Percentiles rank a stretch among this genome's conserved stretches.
phyloP scores from a whole-genome alignment of 2,888 invertebrate species.

The Mactromeris polynyma region DNA sequence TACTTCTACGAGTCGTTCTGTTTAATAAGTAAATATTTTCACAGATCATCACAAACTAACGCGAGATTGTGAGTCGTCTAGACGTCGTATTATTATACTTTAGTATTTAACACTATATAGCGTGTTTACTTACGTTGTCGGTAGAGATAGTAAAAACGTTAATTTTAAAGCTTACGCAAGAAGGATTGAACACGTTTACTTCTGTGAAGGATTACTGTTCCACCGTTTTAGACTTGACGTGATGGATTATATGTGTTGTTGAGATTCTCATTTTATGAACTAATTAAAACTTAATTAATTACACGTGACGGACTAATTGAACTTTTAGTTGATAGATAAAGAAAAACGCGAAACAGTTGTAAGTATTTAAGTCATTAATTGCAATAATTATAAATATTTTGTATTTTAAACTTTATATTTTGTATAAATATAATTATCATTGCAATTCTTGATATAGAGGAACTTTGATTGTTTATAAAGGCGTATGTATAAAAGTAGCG shows the following conservation, averaged over 20 bases:
- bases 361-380: not conserved
- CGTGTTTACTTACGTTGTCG: not conserved
- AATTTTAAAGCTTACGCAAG: conserved; percentile 1
- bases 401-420: too few relatives aligned
- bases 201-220: not conserved
- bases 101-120: not conserved
- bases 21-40: conserved; percentile 40
- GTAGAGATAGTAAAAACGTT: not conserved
- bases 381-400: too few relatives aligned
- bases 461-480: too few relatives aligned
- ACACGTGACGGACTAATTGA: conserved; percentile 7
- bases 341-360: not conserved
- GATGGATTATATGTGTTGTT: not conserved
- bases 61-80: conserved; percentile 17
- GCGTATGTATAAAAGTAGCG: too few relatives aligned
- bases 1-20: not conserved
- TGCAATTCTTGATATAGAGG: too few relatives aligned
- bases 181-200: not conserved
- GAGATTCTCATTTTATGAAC: not conserved
- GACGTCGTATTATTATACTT: conserved; percentile 6
- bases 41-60: conserved; percentile 19
- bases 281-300: not conserved
- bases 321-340: not conserved
- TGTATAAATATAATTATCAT: too few relatives aligned
- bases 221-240: not conserved